Conservation (phyloP, 2,113 vertebrate species). For the Prionailurus viverrinus region DNA sequence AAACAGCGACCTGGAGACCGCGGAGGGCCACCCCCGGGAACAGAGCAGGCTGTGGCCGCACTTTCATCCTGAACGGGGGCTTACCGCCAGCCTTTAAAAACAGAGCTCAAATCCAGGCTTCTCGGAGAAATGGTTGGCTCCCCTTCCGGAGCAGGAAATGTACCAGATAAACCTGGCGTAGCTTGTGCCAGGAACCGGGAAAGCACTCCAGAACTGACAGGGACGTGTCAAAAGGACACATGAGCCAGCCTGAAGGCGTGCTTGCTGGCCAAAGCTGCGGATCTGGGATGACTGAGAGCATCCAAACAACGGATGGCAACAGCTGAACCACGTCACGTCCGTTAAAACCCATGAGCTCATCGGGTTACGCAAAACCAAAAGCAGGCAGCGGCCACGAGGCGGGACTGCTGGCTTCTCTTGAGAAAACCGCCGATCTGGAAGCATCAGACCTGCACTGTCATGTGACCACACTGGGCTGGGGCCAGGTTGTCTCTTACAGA, state of each 20-base stretch:
- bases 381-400: background rate
- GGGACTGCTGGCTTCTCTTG: background rate
- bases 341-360: background rate
- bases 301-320: background rate
- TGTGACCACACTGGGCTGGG: accelerated
- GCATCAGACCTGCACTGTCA: background rate
- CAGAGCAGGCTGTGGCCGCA: accelerated
- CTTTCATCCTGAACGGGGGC: accelerated
- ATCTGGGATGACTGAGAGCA: background rate
- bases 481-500: accelerated
- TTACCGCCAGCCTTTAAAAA: background rate
- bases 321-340: background rate
- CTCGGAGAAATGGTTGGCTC: background rate
- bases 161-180: background rate
- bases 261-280: background rate
- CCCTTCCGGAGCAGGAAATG: background rate
- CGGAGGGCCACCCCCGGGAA: too few relatives aligned
- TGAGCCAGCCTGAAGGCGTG: accelerated
- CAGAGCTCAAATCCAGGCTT: background rate
- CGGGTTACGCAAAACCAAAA: background rate
- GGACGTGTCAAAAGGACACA: background rate
- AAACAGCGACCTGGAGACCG: too few relatives aligned
- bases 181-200: background rate
- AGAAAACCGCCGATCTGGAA: background rate
- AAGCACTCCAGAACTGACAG: accelerated